Evolutionary conservation across 2,888 invertebrate species (phyloP), one percentile per base, ranked within the genome.

Genomic region (Cataglyphis albicans): DNA sequence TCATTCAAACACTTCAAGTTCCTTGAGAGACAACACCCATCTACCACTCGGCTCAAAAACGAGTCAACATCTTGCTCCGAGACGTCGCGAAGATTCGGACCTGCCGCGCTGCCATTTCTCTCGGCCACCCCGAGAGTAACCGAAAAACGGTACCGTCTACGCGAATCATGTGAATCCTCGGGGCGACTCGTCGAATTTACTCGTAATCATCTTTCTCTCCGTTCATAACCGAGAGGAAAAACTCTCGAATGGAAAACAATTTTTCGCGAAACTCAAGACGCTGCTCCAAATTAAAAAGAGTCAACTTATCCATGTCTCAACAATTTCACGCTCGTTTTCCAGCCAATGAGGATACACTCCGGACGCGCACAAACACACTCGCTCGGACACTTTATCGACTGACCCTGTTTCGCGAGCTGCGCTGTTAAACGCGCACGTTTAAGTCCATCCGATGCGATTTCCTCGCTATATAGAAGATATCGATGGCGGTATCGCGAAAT

Each of bases 331-430:
- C 41, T 41, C 25, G 35, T 67, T 15, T 57, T 48, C 21, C 52
- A 35, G 59, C 32, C 29, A 29, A n/a, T 3, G 38, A 52, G 15
- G 35, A 38, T 73, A 48, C 68, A 82, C 75, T 82, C 65, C 18
- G 70, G 21, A 65, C 65, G 67, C 82, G 75, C 80, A 75, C 85
- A 72, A 68, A 87, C 87, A 87, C 87, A 84, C 90, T 64, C 64
- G 63, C 64, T 73, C 81, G 65, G 57, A 44, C 65, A 44, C 65
- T 87, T 74, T 89, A 92, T 92, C 92, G 92, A 92, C 92, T 92
- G 92, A 92, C 92, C 92, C 86, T 87, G 64, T 90, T 89, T 52
- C 78, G 32, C 75, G 38, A 75, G 78, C 59, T 75, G 67, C 74
- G 86, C 87, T 68, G 81, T 52, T 52, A 44, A 65, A 67, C 76